phyloP scores from a whole-genome alignment of 2,888 invertebrate species.

The Fragum whitleyi region DNA sequence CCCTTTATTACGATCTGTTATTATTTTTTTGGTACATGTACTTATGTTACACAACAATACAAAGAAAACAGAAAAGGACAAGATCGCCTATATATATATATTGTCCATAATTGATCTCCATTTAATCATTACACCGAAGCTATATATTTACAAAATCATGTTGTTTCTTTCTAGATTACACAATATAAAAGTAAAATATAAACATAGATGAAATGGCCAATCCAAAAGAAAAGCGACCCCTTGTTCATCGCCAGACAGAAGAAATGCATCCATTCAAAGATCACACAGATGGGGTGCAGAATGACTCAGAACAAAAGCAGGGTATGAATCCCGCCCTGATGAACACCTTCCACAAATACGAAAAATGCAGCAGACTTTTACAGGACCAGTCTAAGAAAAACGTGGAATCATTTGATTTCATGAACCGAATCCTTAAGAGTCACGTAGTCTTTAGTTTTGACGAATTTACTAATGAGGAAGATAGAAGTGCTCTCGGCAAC shows the following conservation, averaged over 20 bases:
- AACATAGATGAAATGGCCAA: too few species aligned
- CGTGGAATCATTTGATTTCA: neutral
- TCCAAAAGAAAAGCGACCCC: neutral
- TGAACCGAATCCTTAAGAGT: conserved; percentile 4
- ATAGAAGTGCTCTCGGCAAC: conserved; percentile 59
- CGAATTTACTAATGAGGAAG: conserved; percentile 35
- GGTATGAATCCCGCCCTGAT: neutral
- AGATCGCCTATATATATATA: too few species aligned
- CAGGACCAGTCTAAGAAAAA: neutral
- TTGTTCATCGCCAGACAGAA: conserved; percentile 12
- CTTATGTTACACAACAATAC: too few species aligned
- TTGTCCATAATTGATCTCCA: too few species aligned
- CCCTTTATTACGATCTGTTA: too few species aligned
- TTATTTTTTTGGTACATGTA: too few species aligned
- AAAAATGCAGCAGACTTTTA: neutral
- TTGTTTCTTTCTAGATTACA: too few species aligned
- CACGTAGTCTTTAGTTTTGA: conserved; percentile 8
- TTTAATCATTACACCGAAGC: too few species aligned
- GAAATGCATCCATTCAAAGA: conserved; percentile 7
- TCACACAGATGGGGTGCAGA: neutral
- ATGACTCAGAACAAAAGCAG: neutral
- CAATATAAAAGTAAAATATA: too few species aligned
- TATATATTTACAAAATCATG: too few species aligned
- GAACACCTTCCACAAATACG: conserved; percentile 9
- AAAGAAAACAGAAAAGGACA: too few species aligned